Evolutionary conservation across 2,888 invertebrate species (phyloP), one percentile per base, ranked within the genome.

Genomic region (Eremobia ochroleuca): DNA sequence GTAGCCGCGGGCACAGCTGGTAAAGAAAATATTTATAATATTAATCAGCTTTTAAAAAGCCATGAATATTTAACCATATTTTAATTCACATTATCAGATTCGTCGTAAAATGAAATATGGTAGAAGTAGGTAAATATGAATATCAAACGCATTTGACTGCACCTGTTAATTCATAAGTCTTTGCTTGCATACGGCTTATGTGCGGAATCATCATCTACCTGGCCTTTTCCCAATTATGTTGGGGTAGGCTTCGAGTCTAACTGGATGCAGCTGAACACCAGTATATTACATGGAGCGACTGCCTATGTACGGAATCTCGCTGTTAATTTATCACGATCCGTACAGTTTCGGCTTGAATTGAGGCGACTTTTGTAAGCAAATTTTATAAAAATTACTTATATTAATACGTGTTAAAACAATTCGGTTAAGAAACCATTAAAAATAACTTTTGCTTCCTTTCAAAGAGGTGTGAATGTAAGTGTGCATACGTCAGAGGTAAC

Each of bases 31-130:
- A 58, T 58, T 18, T 1, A 9, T 70, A 61, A 34, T 49, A 40
- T 40, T 61, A 52, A 62, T 25, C 21, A 46, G 9, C 15, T 61
- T n/a, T 74, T n/a, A 49, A 31, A 6, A 61, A 75, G 43, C 21
- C 49, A 43, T 81, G 43, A 74, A 82, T 52, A 75, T 55, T 74
- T 28, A 43, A 61, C 4, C 9, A 34, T 3, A 28, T 78, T 43
- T 52, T 43, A 21, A 55, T 75, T n/a, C 2, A 9, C n/a, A 46
- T 37, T 46, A 46, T 52, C 6, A 43, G 34, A 52, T 52, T 49
- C 25, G 8, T 73, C 15, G 25, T 61, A 21, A 43, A 74, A 13
- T 59, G 1, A 34, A 81, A 43, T 52, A 6, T 46, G 8, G 21
- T 18, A 25, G 25, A 74, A 81, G 13, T n/a, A n/a, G n/a, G n/a